Evolutionary conservation across 2,888 invertebrate species (phyloP), one percentile per base, ranked within the genome.

Genomic region (Clistopyga incitator): DNA sequence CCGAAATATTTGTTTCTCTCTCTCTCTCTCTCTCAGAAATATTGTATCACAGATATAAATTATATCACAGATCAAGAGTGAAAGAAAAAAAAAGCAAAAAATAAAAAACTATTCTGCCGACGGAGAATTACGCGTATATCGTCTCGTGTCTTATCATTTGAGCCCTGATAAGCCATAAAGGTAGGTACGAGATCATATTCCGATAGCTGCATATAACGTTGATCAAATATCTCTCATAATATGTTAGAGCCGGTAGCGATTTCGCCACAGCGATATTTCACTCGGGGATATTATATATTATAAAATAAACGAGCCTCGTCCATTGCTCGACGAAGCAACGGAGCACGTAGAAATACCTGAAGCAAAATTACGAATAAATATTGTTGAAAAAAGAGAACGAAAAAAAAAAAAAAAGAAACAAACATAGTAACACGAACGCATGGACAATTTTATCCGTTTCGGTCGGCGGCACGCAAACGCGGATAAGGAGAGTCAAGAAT

Each of bases 191-290:
- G 78, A 82, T 82, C 76, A 52, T 20, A 70, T 23, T 34, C 65
- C 71, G 79, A 82, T 79, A 82, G 76, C 75, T 38, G 45, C 25
- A 25, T 6, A 38, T 18, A 15, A 59, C 71, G 47, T 70, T 75
- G 82, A 76, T 78, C 84, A 45, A 77, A 80, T 83, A 83, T 77
- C 65, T 83, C 71, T 71, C 80, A 38, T 8, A 38, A 68, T 71
- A 54, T 47, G 68, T n/a, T 25, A 42, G 11, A 20, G 34, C 29
- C 34, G 70, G 25, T 45, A 77, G 71, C 72, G 72, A 77, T 84
- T 81, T 84, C 83, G 65, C 81, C 77, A 74, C 77, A 59, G 47
- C 72, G 68, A 82, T 82, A 79, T 76, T 82, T 82, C 65, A 75
- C 74, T 78, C 78, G 65, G 65, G 68, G 59, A 75, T 75, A 74